Evolutionary conservation across 2,797 vertebrate genomes (phyloP).

Genomic region (Rousettus madagascariensis): DNA sequence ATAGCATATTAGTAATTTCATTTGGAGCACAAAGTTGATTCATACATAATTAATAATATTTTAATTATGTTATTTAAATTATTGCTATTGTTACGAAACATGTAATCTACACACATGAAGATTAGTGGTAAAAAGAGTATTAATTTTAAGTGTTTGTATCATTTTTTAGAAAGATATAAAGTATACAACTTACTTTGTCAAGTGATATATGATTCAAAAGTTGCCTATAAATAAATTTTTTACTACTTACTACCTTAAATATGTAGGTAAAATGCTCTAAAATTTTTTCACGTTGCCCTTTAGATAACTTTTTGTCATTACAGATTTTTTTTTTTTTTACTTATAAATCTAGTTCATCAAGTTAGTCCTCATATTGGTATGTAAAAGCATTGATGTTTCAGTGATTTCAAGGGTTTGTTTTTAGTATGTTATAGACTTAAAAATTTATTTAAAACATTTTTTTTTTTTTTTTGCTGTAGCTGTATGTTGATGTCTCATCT

Average conservation of each 20-base stretch:
- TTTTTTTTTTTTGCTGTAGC: conserved; percentile 83
- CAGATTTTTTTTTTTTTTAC: background rate
- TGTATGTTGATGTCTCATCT: conserved; percentile 96
- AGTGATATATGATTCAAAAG: background rate
- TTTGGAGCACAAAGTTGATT: background rate
- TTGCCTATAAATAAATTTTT: conserved; percentile 11
- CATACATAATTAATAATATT: background rate
- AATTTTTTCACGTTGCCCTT: background rate
- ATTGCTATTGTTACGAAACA: background rate
- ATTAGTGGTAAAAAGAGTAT: background rate
- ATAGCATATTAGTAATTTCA: background rate
- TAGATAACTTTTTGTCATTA: background rate
- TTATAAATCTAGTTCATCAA: background rate
- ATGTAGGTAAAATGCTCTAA: background rate
- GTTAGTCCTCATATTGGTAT: background rate
- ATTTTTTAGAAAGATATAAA: conserved; percentile 9
- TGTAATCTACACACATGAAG: background rate
- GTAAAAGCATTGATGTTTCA: background rate
- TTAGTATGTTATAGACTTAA: background rate
- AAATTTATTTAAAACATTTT: conserved; percentile 23
- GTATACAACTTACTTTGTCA: background rate
- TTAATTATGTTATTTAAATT: conserved; percentile 15
- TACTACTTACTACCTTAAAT: background rate
- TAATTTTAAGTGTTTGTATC: background rate
- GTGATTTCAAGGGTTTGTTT: conserved; percentile 1